Conservation (phyloP, 2,113 vertebrate genomes). For the Ranitomeya imitator region DNA sequence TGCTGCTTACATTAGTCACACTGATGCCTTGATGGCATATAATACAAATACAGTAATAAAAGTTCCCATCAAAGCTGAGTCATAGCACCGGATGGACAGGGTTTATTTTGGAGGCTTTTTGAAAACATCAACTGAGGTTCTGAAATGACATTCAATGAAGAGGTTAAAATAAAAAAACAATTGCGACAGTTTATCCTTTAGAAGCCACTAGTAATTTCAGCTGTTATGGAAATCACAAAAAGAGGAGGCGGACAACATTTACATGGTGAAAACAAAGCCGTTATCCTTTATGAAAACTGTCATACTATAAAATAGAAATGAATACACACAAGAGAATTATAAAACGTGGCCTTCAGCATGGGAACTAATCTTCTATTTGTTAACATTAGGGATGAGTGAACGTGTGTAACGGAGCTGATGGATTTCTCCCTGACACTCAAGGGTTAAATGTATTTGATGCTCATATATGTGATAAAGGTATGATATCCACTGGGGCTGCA, state of each 20-base stretch:
- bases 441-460: no score
- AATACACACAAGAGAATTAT: background rate
- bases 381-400: no score
- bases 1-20: background rate
- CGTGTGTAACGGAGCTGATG: no score
- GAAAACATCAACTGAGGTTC: background rate
- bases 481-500: no score
- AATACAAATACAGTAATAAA: background rate
- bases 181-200: background rate
- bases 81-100: background rate
- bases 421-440: no score
- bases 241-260: background rate
- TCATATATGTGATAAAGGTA: no score
- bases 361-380: background rate
- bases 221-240: conserved; percentile 4
- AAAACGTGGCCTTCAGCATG: background rate
- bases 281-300: background rate
- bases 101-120: background rate
- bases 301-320: background rate
- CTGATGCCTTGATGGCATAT: background rate
- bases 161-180: background rate
- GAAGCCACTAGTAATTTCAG: background rate
- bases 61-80: background rate
- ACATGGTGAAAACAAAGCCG: background rate
- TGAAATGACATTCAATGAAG: background rate